Evolutionary conservation across 30 jellyfish, hydroid and myxozoan species (phyloP), one percentile per base, ranked within the genome.

Genomic region (Nemopilema nomurai): DNA sequence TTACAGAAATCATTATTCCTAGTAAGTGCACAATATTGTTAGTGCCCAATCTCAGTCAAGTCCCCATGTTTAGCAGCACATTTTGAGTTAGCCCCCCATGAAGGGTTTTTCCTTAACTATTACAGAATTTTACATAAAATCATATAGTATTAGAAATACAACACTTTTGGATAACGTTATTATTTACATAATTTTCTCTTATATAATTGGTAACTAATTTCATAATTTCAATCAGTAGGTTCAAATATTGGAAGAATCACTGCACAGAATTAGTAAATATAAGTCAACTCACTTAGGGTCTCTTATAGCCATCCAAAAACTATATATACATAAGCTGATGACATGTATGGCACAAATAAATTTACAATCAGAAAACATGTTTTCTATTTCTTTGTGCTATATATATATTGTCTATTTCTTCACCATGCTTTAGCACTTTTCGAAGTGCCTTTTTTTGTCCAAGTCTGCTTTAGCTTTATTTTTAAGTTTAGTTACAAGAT

Each of bases 371-470:
- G 57, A 41, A 41, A 41, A 41, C 6, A 41, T 41, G 57, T 41
- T 41, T 41, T 41, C 57, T 41, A 41, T 41, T 41, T 41, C 57
- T 41, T 41, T 41, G 57, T 41, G 57, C 57, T 41, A 41, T 41
- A 41, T 41, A 41, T 41, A 41, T 41, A 41, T 74, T 49, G 30
- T 74, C 73, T 33, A 50, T 26, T 1, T 32, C 84, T 28, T 74
- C 51, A 67, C 84, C 73, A 28, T 50, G 84, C 33, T 74, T 74
- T 30, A 74, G 84, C 71, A 8, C 73, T 28, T 74, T 74, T 18
- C 20, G 84, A 26, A 74, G 72, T 16, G 84, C 84, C 84, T 52
- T 8, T 74, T 74, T 74, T 67, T 74, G 49, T 67, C 51, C 70
- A 74, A 74, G 84, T 32, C 33, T 1, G 84, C 84, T 67, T 74